Evolutionary conservation across 2,113 vertebrate species (phyloP).

Genomic region (Holacanthus passer): DNA sequence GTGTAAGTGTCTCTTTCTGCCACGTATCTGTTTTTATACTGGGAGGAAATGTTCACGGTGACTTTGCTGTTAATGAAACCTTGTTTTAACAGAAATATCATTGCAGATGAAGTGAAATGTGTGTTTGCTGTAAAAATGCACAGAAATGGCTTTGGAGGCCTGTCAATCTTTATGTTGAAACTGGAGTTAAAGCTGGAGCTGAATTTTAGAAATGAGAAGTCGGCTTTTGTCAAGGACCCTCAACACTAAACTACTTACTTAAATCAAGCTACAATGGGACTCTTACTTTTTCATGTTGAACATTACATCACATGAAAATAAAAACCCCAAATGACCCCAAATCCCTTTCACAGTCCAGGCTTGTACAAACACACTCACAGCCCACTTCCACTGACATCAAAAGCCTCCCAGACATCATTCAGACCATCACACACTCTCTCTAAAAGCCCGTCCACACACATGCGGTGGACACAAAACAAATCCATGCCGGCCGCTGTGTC

Average conservation of each 20-base stretch:
- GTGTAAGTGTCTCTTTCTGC: constrained; percentile 32
- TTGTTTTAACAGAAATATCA: not conserved
- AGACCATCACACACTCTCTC: not conserved
- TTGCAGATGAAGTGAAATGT: not conserved
- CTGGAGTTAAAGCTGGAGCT: no score
- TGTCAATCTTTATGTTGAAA: no score
- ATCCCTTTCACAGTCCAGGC: not conserved
- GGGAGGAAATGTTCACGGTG: constrained; percentile 1
- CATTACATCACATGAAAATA: not conserved
- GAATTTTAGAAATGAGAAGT: no score
- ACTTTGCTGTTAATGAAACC: not conserved
- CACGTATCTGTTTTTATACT: not conserved
- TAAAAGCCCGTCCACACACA: not conserved
- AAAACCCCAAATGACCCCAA: not conserved
- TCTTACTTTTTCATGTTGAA: not conserved
- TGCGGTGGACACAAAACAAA: not conserved
- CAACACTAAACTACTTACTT: no score
- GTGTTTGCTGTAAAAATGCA: no score
- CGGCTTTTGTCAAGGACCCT: no score
- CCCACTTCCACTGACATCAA: not conserved
- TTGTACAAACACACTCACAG: not conserved
- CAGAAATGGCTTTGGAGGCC: no score
- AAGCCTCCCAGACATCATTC: constrained; percentile 11
- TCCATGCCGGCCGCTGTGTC: not conserved
- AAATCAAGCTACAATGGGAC: not conserved